Conservation (phyloP, 2,113 vertebrate species). For the Thalassarche chlororhynchos region DNA sequence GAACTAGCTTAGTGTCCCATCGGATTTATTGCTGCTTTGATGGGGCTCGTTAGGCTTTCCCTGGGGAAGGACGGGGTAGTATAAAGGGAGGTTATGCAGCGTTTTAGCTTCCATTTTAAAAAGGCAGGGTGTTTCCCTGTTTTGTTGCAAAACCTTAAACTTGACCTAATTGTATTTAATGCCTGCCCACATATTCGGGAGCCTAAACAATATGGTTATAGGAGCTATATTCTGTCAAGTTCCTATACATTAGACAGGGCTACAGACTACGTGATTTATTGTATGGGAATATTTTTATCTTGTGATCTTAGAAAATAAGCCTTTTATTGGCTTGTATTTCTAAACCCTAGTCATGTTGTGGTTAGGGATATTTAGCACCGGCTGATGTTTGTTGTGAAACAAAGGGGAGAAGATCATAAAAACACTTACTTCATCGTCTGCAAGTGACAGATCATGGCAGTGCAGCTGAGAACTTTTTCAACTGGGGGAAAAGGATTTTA, state of each 20-base stretch:
- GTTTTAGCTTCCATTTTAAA: rapidly evolving
- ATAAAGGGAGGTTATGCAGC: not conserved
- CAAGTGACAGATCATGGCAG: not conserved
- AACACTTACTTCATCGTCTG: not conserved
- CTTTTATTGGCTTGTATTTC: not conserved
- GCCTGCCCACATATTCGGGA: rapidly evolving
- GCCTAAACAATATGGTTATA: rapidly evolving
- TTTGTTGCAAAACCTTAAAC: not conserved
- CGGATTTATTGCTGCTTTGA: not conserved
- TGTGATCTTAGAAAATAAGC: not conserved
- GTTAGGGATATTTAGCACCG: not conserved
- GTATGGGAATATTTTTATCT: not conserved
- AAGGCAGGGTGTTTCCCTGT: not conserved
- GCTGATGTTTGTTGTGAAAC: not conserved
- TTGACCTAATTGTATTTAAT: not conserved
- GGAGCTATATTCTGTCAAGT: not conserved
- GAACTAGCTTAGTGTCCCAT: rapidly evolving
- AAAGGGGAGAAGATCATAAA: not conserved
- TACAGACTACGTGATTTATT: rapidly evolving
- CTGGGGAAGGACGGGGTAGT: rapidly evolving
- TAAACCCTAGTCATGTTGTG: not conserved
- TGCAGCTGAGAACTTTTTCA: not conserved
- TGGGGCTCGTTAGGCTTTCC: not conserved
- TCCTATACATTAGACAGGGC: rapidly evolving
- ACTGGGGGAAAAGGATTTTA: not conserved